A percentile compares a stretch with the other conserved stretches of the same genome.
Evolutionary conservation across 2,888 invertebrate species (phyloP).

Genomic region (Caenorhabditis drosophilae): DNA sequence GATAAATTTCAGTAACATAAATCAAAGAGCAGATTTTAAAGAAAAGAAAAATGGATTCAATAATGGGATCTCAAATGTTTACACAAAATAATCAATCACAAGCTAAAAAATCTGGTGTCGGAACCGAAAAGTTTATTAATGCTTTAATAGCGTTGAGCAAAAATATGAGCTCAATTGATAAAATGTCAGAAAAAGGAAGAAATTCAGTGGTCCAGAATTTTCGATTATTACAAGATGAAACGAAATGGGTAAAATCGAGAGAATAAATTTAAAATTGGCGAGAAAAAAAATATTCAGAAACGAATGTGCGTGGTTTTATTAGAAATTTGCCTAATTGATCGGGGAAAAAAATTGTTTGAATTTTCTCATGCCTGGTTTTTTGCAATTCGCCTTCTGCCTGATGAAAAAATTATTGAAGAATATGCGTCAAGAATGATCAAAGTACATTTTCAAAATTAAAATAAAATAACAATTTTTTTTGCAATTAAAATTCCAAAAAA

Average conservation of each 20-base stretch:
- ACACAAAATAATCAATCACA: slow-evolving; percentile 19
- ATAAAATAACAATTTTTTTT: too few relatives aligned
- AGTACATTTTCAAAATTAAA: too few relatives aligned
- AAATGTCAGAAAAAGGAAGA: slow-evolving; percentile 4
- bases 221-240: slow-evolving; percentile 6
- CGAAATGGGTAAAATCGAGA: slow-evolving; percentile 22
- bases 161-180: slow-evolving; percentile 2
- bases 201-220: slow-evolving; percentile 16
- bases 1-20: too few relatives aligned
- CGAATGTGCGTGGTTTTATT: slow-evolving; percentile 7
- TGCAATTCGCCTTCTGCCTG: slow-evolving; percentile 1
- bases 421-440: slow-evolving; percentile 2
- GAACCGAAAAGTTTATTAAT: slow-evolving; percentile 29
- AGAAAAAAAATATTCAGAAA: slow-evolving; percentile 6
- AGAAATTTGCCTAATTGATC: slow-evolving; percentile 17
- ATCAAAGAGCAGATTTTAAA: too few relatives aligned
- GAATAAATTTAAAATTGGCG: background rate
- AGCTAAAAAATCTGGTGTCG: slow-evolving; percentile 8
- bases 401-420: background rate
- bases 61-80: slow-evolving; percentile 26
- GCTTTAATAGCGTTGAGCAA: slow-evolving; percentile 7
- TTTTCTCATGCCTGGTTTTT: slow-evolving; percentile 20
- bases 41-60: background rate
- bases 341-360: slow-evolving; percentile 13
- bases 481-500: too few relatives aligned